These are phyloP conservation scores for Suncus etruscus DNA, from an alignment of 2,113 vertebrate species.

Conservation along the genomic window DNA sequence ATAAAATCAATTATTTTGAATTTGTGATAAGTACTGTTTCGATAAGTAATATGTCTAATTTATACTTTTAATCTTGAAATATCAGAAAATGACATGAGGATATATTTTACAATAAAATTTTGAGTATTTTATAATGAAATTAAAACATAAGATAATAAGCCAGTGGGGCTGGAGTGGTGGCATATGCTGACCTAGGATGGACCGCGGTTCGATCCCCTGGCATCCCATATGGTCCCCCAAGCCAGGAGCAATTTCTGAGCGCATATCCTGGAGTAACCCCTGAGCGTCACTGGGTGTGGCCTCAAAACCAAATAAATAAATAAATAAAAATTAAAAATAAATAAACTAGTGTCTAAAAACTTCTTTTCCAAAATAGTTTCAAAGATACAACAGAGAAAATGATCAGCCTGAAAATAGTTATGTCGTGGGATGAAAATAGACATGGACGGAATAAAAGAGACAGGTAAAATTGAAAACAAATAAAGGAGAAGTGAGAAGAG, in stretches of 20 bases:
- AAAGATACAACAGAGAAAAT: not conserved
- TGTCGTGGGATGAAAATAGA: not conserved
- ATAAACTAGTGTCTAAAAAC: not conserved
- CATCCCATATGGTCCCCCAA: no score
- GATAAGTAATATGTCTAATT: not conserved
- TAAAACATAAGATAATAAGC: constrained; percentile 14
- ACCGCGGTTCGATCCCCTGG: no score
- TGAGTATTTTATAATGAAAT: constrained; percentile 50
- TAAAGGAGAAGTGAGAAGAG: not conserved
- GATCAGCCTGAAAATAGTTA: not conserved
- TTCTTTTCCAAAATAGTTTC: constrained; percentile 2
- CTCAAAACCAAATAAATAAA: no score
- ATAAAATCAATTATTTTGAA: constrained; percentile 20
- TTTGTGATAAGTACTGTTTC: not conserved
- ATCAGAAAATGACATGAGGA: not conserved
- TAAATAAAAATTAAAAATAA: no score
- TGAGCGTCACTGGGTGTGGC: no score
- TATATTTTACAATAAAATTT: constrained; percentile 12
- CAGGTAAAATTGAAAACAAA: not conserved
- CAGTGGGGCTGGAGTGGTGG: no score
- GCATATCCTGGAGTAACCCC: no score
- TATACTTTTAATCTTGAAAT: constrained; percentile 23
- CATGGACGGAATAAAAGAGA: not conserved
- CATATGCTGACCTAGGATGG: no score
- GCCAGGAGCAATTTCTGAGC: no score